Evolutionary conservation across 2,113 vertebrate genomes (phyloP).

Genomic region (Etheostoma spectabile): DNA sequence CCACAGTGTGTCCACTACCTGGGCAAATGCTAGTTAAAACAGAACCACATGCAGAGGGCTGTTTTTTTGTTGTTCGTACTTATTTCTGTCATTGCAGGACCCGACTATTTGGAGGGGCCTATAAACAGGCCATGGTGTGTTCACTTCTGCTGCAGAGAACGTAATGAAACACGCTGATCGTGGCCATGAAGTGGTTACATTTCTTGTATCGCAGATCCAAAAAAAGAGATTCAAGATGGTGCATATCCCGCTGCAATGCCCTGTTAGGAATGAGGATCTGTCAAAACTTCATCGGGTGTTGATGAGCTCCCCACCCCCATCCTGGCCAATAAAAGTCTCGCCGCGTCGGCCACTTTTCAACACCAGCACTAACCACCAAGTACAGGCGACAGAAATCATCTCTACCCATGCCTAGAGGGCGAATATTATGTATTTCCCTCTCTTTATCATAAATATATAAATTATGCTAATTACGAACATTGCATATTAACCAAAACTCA

Average conservation of each 20-base stretch:
- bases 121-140: conserved; percentile 57
- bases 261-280: conserved; percentile 70
- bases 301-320: conserved; percentile 77
- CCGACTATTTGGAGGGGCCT: conserved; percentile 69
- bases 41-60: conserved; percentile 17
- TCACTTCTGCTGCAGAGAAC: conserved; percentile 47
- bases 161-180: conserved; percentile 14
- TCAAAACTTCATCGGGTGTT: conserved; percentile 83
- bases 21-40: background rate
- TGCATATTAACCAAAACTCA: conserved; percentile 95
- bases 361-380: conserved; percentile 48
- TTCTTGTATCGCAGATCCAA: conserved; percentile 1
- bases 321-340: conserved; percentile 78
- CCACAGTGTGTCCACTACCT: background rate
- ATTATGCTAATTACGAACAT: conserved; percentile 98
- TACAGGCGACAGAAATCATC: conserved; percentile 54
- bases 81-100: conserved; percentile 66
- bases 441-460: conserved; percentile 99
- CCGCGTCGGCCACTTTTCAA: conserved; percentile 71
- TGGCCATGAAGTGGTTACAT: conserved; percentile 12
- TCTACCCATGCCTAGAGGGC: conserved; percentile 68
- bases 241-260: conserved; percentile 60
- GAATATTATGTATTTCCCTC: conserved; percentile 83
- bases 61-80: conserved; percentile 30
- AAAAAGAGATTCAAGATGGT: conserved; percentile 14